phyloP scores from a whole-genome alignment of 2,888 invertebrate species.

The Synanthedon formicaeformis region DNA sequence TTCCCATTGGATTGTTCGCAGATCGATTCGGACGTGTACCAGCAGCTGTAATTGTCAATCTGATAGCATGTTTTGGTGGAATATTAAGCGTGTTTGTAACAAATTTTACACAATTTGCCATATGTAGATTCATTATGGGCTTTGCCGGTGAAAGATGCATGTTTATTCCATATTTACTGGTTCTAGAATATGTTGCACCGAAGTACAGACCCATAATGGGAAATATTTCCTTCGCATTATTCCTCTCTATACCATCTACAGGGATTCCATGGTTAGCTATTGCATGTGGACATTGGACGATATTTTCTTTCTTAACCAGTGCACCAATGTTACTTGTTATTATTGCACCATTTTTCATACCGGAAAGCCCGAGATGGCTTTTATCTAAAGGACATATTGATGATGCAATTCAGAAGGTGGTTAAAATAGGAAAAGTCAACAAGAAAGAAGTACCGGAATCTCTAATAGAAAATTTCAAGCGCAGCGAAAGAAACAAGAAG shows the following conservation, averaged over 20 bases:
- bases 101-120: slow-evolving; percentile 5
- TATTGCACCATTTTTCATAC: slow-evolving; percentile 30
- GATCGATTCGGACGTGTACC: slow-evolving; percentile 7
- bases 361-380: slow-evolving; percentile 44
- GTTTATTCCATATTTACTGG: slow-evolving; percentile 7
- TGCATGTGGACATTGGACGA: slow-evolving; percentile 7
- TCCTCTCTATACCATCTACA: slow-evolving; percentile 3
- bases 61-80: slow-evolving; percentile 6
- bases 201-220: slow-evolving; percentile 7
- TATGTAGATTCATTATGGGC: slow-evolving; percentile 6
- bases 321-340: slow-evolving; percentile 20
- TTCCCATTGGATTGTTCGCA: slow-evolving; percentile 6
- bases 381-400: slow-evolving; percentile 31
- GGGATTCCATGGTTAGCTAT: slow-evolving; percentile 7
- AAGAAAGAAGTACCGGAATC: slow-evolving; percentile 5
- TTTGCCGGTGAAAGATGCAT: slow-evolving; percentile 7
- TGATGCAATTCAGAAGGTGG: slow-evolving; percentile 5
- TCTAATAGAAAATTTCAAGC: slow-evolving; percentile 5
- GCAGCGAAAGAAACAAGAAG: neutral
- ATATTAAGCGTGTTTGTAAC: slow-evolving; percentile 4
- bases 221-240: slow-evolving; percentile 7
- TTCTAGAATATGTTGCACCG: slow-evolving; percentile 8
- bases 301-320: slow-evolving; percentile 4
- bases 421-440: slow-evolving; percentile 3
- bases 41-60: slow-evolving; percentile 4